Base-by-base conservation (phyloP, 2,888 invertebrate genomes). In the Chloromyia formosa region DNA sequence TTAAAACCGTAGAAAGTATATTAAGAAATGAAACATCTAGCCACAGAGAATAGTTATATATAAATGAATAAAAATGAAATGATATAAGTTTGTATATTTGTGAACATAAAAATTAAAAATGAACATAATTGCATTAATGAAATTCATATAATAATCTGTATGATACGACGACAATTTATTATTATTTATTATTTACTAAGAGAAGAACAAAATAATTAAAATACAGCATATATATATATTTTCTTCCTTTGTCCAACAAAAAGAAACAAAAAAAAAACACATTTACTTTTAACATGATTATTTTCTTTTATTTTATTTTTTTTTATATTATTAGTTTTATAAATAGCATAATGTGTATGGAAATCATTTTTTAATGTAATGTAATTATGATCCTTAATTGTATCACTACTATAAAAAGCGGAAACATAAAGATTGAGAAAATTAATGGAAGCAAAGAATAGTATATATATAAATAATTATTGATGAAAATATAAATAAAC, bases 161-260 rank as follows among this genome's bases (percentile, higher is more conserved):
- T 49, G 18, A 56, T 16, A 56, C 16, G 56, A 20, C 10, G 20
- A 66, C 45, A n/a, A 49, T 49, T 35, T n/a, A 71, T 20, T 20
- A 64, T 66, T 71, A 71, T 71, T 71, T 71, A 71, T 71, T 71
- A 71, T 56, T 35, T 23, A 71, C 58, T 71, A 71, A 71, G 71
- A 64, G 14, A 35, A 40, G 35, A 71, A 71, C 56, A 69, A 69
- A 69, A 16, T 61, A 61, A 27, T 61, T 35, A 54, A 69, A 69
- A 66, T 10, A 69, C 45, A 45, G 5, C 14, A 45, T 16, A 49
- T 16, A 22, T 49, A 35, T 66, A 45, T 66, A 2, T 66, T 49
- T 49, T 49, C 45, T 66, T 45, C 49, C 22, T 42, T 49, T 66
- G 22, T 49, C 35, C 45, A 54, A 35, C 23, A 53, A 54, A 53